These are phyloP conservation scores for Cinara cedri DNA, from an alignment of 2,888 invertebrate genomes.

Conservation along the genomic window DNA sequence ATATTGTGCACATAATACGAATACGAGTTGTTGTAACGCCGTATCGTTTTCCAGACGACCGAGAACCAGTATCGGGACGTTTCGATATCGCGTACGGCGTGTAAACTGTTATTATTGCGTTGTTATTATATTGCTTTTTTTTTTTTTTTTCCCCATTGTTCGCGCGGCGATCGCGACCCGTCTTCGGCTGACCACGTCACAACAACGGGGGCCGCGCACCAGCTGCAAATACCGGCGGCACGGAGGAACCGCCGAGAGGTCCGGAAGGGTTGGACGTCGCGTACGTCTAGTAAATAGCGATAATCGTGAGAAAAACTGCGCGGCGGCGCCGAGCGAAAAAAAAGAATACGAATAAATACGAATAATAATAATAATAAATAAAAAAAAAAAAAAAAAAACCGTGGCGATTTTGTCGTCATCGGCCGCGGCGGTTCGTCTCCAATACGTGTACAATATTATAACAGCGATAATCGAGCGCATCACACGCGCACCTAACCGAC, in stretches of 20 bases:
- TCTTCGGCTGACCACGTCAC: constrained; percentile 33
- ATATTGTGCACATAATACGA: no score
- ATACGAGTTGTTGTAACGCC: no score
- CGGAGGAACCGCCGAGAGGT: not conserved
- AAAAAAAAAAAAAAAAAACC: no score
- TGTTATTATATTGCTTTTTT: not conserved
- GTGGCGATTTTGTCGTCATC: not conserved
- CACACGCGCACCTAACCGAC: no score
- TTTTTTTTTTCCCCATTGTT: no score
- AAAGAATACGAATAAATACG: not conserved
- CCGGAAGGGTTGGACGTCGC: constrained; percentile 28
- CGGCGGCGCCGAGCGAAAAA: not conserved
- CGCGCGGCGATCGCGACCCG: not conserved
- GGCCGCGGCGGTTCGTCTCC: constrained; percentile 29
- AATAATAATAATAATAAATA: not conserved
- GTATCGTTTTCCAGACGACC: constrained; percentile 28
- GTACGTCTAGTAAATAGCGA: no score
- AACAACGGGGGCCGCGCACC: not conserved
- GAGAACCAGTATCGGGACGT: constrained; percentile 46
- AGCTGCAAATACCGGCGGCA: no score
- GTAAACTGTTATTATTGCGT: not conserved
- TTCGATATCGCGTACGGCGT: constrained; percentile 1
- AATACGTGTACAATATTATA: not conserved
- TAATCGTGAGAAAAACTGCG: constrained; percentile 44
- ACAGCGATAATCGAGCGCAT: not conserved